A percentile compares a stretch with the other conserved stretches of the same genome.
phyloP scores from a whole-genome alignment of 53 echinoderm and acorn worm species.

The Holothuria leucospilota region DNA sequence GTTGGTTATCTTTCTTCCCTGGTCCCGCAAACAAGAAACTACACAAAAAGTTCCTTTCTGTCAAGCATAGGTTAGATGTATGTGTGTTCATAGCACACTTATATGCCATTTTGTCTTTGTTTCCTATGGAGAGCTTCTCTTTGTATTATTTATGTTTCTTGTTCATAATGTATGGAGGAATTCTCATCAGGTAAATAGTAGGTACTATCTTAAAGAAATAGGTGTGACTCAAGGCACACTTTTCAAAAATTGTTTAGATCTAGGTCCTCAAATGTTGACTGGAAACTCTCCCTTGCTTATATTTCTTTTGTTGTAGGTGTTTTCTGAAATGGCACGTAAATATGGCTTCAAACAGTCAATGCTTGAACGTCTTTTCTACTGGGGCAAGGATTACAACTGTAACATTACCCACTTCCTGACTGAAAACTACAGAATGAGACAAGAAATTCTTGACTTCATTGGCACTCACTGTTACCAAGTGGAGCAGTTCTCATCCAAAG shows the following conservation, averaged over 20 bases:
- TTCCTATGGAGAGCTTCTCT: too few relatives aligned
- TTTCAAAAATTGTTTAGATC: not conserved
- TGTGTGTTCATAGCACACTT: too few relatives aligned
- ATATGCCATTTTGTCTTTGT: too few relatives aligned
- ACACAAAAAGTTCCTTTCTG: too few relatives aligned
- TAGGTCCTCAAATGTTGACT: not conserved
- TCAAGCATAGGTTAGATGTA: too few relatives aligned
- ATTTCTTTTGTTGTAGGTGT: conserved; percentile 44
- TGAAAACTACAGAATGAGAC: conserved; percentile 63
- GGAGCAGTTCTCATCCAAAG: conserved; percentile 50
- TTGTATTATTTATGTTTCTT: too few relatives aligned
- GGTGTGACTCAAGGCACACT: not conserved
- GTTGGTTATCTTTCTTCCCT: too few relatives aligned
- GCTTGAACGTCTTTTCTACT: conserved; percentile 61
- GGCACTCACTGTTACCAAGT: conserved; percentile 23
- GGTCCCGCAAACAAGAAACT: too few relatives aligned
- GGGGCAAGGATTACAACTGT: conserved; percentile 25
- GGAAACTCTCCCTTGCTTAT: too few relatives aligned
- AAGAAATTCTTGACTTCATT: conserved; percentile 61
- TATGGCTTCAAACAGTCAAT: conserved; percentile 50
- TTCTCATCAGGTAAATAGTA: too few relatives aligned
- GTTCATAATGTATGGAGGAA: too few relatives aligned
- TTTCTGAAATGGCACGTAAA: conserved; percentile 41
- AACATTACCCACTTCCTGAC: conserved; percentile 44
- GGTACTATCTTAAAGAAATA: too few relatives aligned